Evolutionary conservation across 2,113 vertebrate species (phyloP).

Genomic region (Damaliscus lunatus): DNA sequence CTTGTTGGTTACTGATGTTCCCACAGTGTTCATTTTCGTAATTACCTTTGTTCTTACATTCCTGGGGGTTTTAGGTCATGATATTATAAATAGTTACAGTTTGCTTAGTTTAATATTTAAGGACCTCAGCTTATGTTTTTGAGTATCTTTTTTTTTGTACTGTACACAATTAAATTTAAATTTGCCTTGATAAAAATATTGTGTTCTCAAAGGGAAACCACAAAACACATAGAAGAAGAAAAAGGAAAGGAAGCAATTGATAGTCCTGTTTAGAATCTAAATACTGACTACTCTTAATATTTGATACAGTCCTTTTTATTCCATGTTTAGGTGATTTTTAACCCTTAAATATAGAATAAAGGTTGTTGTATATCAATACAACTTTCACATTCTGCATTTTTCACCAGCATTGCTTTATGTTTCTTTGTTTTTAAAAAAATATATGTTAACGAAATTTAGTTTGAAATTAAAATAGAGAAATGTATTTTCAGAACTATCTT

Average conservation of each 20-base stretch:
- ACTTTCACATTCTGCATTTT: background rate
- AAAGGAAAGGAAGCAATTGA: background rate
- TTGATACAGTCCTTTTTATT: background rate
- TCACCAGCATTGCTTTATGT: background rate
- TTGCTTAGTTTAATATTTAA: background rate
- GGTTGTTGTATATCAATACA: background rate
- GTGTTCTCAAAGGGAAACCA: background rate
- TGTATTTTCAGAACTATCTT: background rate
- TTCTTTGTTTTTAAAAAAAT: background rate
- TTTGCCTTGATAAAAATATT: constrained; percentile 11
- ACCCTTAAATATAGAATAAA: background rate
- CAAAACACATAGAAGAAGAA: background rate
- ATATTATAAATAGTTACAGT: background rate
- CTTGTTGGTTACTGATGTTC: background rate
- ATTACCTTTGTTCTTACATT: constrained; percentile 8
- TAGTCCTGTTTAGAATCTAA: background rate
- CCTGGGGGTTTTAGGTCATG: background rate
- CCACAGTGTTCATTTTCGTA: background rate
- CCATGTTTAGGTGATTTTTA: background rate
- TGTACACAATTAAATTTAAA: background rate
- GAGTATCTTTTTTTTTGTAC: background rate
- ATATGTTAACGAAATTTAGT: background rate
- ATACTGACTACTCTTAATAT: background rate
- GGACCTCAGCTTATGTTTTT: background rate
- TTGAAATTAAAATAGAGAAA: background rate